Conservation (phyloP, 2,888 invertebrate genomes). For the Orthonevra nobilis region DNA sequence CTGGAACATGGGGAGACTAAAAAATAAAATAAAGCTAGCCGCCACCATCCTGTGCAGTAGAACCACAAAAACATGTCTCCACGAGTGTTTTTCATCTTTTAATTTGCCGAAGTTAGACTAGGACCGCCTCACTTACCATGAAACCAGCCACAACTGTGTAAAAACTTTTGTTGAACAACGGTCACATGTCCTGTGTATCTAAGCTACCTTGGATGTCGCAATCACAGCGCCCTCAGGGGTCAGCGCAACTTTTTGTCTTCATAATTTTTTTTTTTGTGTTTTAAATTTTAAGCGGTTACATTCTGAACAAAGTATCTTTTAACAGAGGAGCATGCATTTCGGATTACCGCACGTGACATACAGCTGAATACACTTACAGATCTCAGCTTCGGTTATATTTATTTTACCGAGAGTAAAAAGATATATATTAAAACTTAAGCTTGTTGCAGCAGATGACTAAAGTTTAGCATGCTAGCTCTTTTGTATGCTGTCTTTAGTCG, state of each 20-base stretch:
- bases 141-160: neutral
- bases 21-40: neutral
- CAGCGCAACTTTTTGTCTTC: constrained; percentile 25
- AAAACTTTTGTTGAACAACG: constrained; percentile 35
- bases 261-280: neutral
- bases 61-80: constrained; percentile 50
- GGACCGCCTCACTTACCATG: constrained; percentile 36
- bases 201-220: constrained; percentile 20
- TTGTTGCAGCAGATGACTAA: constrained; percentile 16
- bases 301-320: constrained; percentile 20
- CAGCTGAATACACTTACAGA: too few species aligned
- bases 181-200: constrained; percentile 29
- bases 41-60: neutral
- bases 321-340: constrained; percentile 14
- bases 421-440: neutral
- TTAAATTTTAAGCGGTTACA: constrained; percentile 26
- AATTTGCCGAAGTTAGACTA: constrained; percentile 41
- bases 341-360: constrained; percentile 36
- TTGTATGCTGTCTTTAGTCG: too few species aligned
- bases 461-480: too few species aligned
- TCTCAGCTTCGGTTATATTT: constrained; percentile 21
- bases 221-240: constrained; percentile 33
- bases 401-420: constrained; percentile 4
- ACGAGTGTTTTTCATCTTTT: constrained; percentile 56
- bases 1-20: constrained; percentile 18